Base-by-base conservation (phyloP, 2,888 invertebrate genomes). In the Himalopsyche tibetana region DNA sequence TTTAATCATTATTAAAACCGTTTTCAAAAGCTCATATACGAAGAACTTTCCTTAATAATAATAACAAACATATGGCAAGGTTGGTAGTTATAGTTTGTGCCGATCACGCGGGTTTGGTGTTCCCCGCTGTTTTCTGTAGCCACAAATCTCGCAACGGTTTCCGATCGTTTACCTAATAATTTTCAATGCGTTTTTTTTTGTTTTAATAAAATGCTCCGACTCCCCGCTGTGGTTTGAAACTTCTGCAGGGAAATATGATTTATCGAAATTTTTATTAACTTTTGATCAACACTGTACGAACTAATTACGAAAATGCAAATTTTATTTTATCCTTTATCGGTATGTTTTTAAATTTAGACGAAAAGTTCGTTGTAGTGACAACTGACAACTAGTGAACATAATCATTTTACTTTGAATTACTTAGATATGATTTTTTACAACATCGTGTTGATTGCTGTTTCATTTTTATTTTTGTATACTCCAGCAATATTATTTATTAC, bases 61-160 rank as follows among this genome's bases (percentile, higher is more conserved):
- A 8, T 15, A 15, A 51, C 15, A 51, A 51, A 51, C 15, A 15
- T 51, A 15, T 15, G 4, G 15, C 15, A 28, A 12, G 36, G 38
- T 36, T 11, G 74, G 1, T 74, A 36, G 28, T 38, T 38, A 12
- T 74, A 69, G 3, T 74, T 74, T 74, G 12, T 74, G 74, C 28
- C 74, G 74, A 74, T 74, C 74, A 74, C 74, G 51, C 51, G 51
- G 15, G 51, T 4, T 15, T 15, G 74, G 74, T 15, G 36, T 74
- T 74, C 74, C 55, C 74, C 74, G 74, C 74, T 74, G 74, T 74
- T 74, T 74, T 74, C 74, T 51, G 36, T 74, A 38, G 51, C 74
- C 28, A 28, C 15, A 36, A 28, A 15, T 11, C 36, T 12, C 74
- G 36, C 74, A 38, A 74, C 74, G 28, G 74, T 74, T 74, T 74